phyloP scores from a whole-genome alignment of 2,888 invertebrate species.

The Epirrhoe tristata region DNA sequence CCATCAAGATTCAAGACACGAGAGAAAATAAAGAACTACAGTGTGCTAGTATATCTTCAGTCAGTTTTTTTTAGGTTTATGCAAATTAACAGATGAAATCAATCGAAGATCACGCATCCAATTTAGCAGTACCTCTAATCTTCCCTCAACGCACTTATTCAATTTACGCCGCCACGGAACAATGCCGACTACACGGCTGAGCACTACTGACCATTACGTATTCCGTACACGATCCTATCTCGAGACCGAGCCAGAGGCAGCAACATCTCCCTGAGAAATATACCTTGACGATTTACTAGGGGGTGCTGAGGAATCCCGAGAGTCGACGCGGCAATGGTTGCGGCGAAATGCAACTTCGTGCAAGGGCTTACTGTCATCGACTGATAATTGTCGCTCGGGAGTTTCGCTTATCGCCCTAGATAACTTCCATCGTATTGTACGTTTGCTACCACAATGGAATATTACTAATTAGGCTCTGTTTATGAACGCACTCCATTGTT shows the following conservation, averaged over 20 bases:
- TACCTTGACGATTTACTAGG: constrained; percentile 19
- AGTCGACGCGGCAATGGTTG: constrained; percentile 52
- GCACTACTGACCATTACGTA: constrained; percentile 83
- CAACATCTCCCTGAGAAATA: constrained; percentile 20
- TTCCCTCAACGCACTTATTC: constrained; percentile 67
- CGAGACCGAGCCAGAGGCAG: constrained; percentile 42
- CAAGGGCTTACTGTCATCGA: constrained; percentile 60
- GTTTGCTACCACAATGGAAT: constrained; percentile 80
- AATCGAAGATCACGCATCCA: constrained; percentile 58
- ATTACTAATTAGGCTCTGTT: constrained; percentile 85
- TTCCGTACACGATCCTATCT: constrained; percentile 74
- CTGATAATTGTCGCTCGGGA: constrained; percentile 81
- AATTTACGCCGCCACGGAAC: constrained; percentile 67
- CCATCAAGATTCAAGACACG: no score
- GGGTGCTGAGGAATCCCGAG: constrained; percentile 7
- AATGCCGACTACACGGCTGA: constrained; percentile 71
- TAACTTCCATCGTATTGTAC: constrained; percentile 83
- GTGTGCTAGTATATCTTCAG: background rate
- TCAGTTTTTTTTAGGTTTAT: background rate
- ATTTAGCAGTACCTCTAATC: constrained; percentile 58
- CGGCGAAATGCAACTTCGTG: constrained; percentile 28
- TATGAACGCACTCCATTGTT: constrained; percentile 83
- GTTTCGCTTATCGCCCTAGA: constrained; percentile 81
- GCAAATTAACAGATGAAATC: constrained; percentile 42
- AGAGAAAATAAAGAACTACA: no score